These are phyloP conservation scores for Drosophila koepferae DNA, from an alignment of 2,888 invertebrate genomes.

Conservation along the genomic window DNA sequence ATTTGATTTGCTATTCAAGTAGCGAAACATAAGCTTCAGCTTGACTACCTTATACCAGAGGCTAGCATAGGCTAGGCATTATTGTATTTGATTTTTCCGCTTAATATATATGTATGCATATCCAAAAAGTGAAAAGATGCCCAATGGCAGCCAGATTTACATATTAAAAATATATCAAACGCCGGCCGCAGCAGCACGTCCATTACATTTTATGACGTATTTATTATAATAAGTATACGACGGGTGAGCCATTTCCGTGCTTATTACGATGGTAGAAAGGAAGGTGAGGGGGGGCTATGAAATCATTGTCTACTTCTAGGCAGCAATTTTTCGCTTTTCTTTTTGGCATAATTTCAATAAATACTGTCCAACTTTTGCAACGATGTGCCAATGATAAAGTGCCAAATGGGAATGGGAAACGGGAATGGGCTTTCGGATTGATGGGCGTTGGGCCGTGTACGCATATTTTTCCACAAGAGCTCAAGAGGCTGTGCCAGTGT, in stretches of 20 bases:
- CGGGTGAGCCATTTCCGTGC: slow-evolving; percentile 18
- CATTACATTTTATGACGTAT: slow-evolving; percentile 60
- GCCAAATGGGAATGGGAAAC: slow-evolving; percentile 25
- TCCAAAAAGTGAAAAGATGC: background rate
- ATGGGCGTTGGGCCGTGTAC: slow-evolving; percentile 29
- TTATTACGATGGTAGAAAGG: background rate
- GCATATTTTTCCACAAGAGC: slow-evolving; percentile 23
- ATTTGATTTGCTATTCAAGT: background rate
- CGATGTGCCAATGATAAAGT: slow-evolving; percentile 79
- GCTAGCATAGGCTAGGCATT: background rate
- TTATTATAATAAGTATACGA: slow-evolving; percentile 54
- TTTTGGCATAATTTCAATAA: slow-evolving; percentile 62
- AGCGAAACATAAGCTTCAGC: background rate
- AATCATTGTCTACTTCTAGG: slow-evolving; percentile 67
- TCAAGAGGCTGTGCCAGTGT: slow-evolving; percentile 40
- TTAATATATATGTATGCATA: background rate
- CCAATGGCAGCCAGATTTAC: slow-evolving; percentile 15
- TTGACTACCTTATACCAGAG: background rate
- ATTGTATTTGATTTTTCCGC: background rate
- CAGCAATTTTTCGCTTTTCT: slow-evolving; percentile 20
- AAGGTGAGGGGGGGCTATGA: background rate
- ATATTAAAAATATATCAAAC: slow-evolving; percentile 44
- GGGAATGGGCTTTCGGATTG: background rate
- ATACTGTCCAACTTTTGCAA: slow-evolving; percentile 67
- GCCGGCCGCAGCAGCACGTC: background rate